Conservation (phyloP, 1,140 invertebrate species). For the Parapsyche elsis region DNA sequence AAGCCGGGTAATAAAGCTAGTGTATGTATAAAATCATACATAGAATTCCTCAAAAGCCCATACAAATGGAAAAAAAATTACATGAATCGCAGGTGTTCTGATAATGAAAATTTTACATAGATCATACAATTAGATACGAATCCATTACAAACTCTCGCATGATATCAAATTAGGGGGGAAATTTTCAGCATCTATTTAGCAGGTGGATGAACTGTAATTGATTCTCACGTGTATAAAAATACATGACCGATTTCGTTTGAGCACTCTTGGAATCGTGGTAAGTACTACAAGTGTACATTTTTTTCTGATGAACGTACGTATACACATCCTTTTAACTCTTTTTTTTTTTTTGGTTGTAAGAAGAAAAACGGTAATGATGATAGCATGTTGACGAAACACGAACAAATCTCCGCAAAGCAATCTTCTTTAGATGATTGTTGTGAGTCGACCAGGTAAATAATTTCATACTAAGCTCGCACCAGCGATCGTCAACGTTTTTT, state of each 20-base stretch:
- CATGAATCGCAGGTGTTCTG: too few species aligned
- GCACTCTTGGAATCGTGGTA: too few species aligned
- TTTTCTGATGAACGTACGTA: background rate
- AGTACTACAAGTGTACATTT: background rate
- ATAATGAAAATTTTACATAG: background rate
- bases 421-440: conserved; percentile 46
- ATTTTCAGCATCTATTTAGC: too few species aligned
- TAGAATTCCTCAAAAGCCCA: too few species aligned
- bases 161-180: too few species aligned
- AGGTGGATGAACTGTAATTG: background rate
- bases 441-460: conserved; percentile 44
- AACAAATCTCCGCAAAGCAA: conserved; percentile 44
- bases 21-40: too few species aligned
- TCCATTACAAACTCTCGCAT: too few species aligned
- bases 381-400: conserved; percentile 47
- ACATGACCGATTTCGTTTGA: background rate
- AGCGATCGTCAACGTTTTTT: conserved; percentile 27
- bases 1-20: too few species aligned
- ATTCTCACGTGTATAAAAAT: background rate
- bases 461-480: conserved; percentile 27
- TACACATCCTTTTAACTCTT: background rate
- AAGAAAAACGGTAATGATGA: conserved; percentile 39
- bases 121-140: too few species aligned
- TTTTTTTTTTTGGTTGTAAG: background rate
- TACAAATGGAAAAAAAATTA: too few species aligned